Base-by-base conservation (phyloP, 2,797 vertebrate genomes). In the Lithobates pipiens region DNA sequence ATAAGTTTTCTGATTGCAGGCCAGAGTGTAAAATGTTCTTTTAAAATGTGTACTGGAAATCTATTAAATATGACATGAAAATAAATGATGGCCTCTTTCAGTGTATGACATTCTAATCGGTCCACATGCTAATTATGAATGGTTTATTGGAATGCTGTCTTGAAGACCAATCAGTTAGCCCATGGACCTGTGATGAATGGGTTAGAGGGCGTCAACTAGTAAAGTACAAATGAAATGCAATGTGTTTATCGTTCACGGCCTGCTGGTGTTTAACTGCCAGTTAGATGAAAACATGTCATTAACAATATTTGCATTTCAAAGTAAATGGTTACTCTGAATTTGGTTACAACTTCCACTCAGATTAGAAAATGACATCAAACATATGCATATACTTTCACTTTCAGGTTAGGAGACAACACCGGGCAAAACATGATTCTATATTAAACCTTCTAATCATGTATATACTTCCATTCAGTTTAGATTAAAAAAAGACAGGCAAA, bases 51-150 rank as follows among this genome's bases (percentile, higher is more conserved):
- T 92, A 92, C 90, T 91, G 89, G 88, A 91, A 93, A 92, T 92
- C 89, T 90, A 90, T 94, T 93, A 92, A 93, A 89, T 93, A 91
- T 95, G 95, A 96, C 96, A 95, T 88, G 89, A 95, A 95, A 95
- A 97, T 93, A 92, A 92, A 96, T 97, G 94, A 90, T 91, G 85
- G 86, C 93, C 91, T 93, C 88, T 95, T 95, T 93, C 92, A 92
- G 93, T 95, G 94, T 90, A 91, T 95, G 95, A 95, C 95, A 94
- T 93, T 95, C 91, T 96, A 95, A 96, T 96, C 84, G 86, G 90
- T 91, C 89, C 89, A 89, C 93, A 92, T 95, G 94, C 92, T 96
- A 95, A 95, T 96, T 96, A 95, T 95, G 91, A 93, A 90, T 88
- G 91, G 42, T 93, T 94, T 94, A 94, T 89, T 94, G 94, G 94